phyloP scores from a whole-genome alignment of 2,113 vertebrate species.

The Poeciliopsis prolifica region DNA sequence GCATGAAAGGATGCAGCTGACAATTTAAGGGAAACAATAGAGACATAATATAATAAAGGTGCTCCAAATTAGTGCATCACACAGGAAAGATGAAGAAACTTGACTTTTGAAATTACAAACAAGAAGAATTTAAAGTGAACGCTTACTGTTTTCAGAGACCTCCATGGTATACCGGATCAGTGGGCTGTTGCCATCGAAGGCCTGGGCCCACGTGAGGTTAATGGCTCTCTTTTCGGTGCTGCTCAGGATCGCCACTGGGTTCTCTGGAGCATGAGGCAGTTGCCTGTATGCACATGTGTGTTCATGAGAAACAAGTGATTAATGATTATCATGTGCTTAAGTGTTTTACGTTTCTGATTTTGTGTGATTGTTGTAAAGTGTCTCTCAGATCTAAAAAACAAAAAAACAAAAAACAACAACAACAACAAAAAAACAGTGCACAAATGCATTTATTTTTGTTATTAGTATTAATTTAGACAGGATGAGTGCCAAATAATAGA shows the following conservation, averaged over 20 bases:
- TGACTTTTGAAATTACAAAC: slow-evolving; percentile 8
- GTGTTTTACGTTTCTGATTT: too few species aligned
- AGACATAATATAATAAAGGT: slow-evolving; percentile 36
- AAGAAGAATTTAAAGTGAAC: slow-evolving; percentile 4
- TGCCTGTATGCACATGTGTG: slow-evolving; percentile 78
- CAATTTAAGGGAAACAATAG: slow-evolving; percentile 30
- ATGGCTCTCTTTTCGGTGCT: slow-evolving; percentile 87
- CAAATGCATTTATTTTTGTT: too few species aligned
- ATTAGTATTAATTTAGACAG: slow-evolving; percentile 42
- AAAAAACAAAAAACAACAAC: too few species aligned
- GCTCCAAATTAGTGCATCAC: slow-evolving; percentile 17
- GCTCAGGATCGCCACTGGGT: slow-evolving; percentile 85
- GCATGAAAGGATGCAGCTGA: slow-evolving; percentile 19
- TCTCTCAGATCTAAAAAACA: too few species aligned
- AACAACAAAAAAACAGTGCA: too few species aligned
- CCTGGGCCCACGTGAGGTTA: slow-evolving; percentile 93
- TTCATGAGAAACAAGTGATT: slow-evolving; percentile 1
- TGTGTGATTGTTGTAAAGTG: too few species aligned
- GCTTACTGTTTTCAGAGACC: slow-evolving; percentile 98
- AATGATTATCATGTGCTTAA: background rate
- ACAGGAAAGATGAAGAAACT: slow-evolving; percentile 5
- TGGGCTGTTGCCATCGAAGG: slow-evolving; percentile 97
- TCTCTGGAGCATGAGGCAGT: slow-evolving; percentile 93
- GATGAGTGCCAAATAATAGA: slow-evolving; percentile 45
- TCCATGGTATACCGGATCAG: slow-evolving; percentile 92